Percentiles rank a stretch among this genome's conserved stretches.
Conservation (phyloP, 2,113 vertebrate species). For the Dipodomys ordii region DNA sequence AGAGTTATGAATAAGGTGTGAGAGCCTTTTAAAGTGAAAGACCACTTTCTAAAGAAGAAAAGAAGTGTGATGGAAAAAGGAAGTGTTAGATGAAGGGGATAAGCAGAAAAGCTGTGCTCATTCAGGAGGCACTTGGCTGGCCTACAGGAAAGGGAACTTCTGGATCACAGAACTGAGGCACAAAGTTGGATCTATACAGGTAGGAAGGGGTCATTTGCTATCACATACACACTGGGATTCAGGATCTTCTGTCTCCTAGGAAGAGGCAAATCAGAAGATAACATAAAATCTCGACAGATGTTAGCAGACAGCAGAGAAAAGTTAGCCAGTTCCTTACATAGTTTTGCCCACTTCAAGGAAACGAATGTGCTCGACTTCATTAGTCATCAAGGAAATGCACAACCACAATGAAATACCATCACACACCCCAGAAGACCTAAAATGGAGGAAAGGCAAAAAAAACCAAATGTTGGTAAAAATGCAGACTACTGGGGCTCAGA, state of each 20-base stretch:
- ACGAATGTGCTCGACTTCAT: not conserved
- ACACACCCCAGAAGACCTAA: not conserved
- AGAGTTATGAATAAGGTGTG: not conserved
- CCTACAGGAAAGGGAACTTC: not conserved
- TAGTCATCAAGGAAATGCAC: constrained; percentile 3
- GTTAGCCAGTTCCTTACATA: not conserved
- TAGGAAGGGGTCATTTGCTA: too few species aligned
- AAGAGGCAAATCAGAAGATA: not conserved
- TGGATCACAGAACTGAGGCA: not conserved
- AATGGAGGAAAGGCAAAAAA: not conserved
- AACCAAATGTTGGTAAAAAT: not conserved
- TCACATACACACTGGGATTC: not conserved
- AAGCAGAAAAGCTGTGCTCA: not conserved
- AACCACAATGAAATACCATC: not conserved
- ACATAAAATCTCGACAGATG: not conserved
- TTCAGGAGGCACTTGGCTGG: accelerated
- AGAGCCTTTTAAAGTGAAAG: not conserved
- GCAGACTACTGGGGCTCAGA: not conserved
- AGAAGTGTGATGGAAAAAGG: not conserved
- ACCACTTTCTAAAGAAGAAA: not conserved
- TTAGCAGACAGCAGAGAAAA: not conserved
- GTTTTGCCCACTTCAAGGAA: not conserved
- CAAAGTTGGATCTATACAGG: accelerated
- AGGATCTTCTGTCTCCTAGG: not conserved
- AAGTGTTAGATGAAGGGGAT: not conserved